A percentile compares a stretch with the other conserved stretches of the same genome.
These are phyloP conservation scores for Barypeithes pellucidus DNA, from an alignment of 2,888 invertebrate species.

Conservation along the genomic window DNA sequence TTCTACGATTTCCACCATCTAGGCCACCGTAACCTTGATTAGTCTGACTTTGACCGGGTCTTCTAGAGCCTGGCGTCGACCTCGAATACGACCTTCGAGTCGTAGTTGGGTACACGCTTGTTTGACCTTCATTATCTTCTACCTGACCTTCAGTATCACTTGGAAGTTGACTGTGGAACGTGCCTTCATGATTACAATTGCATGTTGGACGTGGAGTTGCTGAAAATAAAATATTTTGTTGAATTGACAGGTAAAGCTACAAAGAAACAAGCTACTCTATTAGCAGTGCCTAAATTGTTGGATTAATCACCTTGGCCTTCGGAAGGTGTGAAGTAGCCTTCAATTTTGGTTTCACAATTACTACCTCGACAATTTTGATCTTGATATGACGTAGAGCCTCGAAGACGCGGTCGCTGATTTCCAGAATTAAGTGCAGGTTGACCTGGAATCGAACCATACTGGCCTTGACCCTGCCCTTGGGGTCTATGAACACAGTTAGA, in stretches of 20 bases:
- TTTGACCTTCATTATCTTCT: neutral
- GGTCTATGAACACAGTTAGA: neutral
- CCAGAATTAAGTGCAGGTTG: neutral
- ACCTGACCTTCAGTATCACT: constrained; percentile 10
- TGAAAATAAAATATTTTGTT: too few species aligned
- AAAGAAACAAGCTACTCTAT: too few species aligned
- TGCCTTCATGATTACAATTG: constrained; percentile 8
- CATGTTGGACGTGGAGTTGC: neutral
- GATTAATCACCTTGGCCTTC: neutral
- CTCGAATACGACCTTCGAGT: constrained; percentile 7
- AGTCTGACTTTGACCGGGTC: neutral
- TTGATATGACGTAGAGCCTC: neutral
- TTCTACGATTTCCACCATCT: neutral
- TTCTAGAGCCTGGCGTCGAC: neutral
- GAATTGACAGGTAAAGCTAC: too few species aligned
- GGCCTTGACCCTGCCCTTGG: constrained; percentile 21
- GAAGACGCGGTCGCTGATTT: neutral
- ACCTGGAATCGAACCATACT: constrained; percentile 12
- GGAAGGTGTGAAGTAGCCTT: constrained; percentile 3
- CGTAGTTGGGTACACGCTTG: neutral
- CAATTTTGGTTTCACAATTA: neutral
- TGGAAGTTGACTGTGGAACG: neutral
- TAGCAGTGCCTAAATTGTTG: too few species aligned
- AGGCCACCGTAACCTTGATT: neutral
- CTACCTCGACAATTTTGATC: neutral